A percentile compares a stretch with the other conserved stretches of the same genome.
Evolutionary conservation across 2,888 invertebrate species (phyloP).

Genomic region (Empis stercorea): DNA sequence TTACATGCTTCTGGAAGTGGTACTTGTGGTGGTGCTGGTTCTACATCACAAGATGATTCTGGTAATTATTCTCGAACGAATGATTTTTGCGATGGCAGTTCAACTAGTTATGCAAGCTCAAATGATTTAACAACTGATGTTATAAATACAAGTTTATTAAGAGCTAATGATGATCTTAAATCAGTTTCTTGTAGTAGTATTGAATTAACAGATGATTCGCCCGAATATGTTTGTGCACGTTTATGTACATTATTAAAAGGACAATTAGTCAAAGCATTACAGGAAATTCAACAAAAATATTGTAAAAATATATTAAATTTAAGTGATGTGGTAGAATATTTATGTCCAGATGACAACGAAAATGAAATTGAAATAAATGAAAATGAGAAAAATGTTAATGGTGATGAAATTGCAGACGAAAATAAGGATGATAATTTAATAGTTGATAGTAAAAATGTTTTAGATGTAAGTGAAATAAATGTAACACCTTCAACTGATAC

Average conservation of each 20-base stretch:
- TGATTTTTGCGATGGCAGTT: constrained; percentile 23
- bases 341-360: constrained; percentile 13
- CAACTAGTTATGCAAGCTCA: constrained; percentile 24
- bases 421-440: not conserved
- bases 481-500: constrained; percentile 4
- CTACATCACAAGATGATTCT: constrained; percentile 25
- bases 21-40: not conserved
- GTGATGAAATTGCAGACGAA: constrained; percentile 1
- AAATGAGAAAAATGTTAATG: constrained; percentile 10
- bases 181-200: constrained; percentile 23
- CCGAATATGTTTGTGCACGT: constrained; percentile 51
- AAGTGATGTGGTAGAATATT: constrained; percentile 19
- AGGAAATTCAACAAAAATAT: constrained; percentile 39
- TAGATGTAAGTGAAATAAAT: constrained; percentile 8
- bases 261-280: constrained; percentile 65
- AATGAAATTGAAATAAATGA: constrained; percentile 10
- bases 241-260: constrained; percentile 66
- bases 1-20: not conserved
- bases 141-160: constrained; percentile 17
- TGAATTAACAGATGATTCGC: constrained; percentile 22
- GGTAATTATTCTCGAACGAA: constrained; percentile 27
- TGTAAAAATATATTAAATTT: constrained; percentile 20
- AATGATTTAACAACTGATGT: constrained; percentile 23
- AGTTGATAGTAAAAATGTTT: constrained; percentile 4
- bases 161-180: constrained; percentile 19